Percentiles rank a stretch among this genome's conserved stretches.
phyloP scores from a whole-genome alignment of 2,888 invertebrate species.

The Allacma fusca region DNA sequence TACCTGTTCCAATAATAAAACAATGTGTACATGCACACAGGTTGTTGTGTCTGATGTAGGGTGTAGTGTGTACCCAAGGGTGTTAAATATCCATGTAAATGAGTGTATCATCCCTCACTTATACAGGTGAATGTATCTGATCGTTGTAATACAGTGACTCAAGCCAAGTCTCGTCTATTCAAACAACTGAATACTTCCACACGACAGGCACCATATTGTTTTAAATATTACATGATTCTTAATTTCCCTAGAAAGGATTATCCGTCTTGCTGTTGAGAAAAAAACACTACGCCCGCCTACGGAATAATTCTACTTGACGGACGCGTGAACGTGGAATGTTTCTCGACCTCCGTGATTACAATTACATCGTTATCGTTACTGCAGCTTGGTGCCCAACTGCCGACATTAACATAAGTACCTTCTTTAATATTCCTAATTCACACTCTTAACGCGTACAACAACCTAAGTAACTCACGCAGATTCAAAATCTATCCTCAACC shows the following conservation, averaged over 20 bases:
- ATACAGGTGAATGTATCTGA: background rate
- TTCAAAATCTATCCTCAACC: no score
- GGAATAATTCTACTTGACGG: constrained; percentile 24
- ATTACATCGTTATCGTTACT: constrained; percentile 4
- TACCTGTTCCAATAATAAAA: constrained; percentile 12
- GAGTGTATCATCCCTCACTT: background rate
- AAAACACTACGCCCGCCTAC: constrained; percentile 19
- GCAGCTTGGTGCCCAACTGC: background rate
- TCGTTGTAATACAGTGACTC: background rate
- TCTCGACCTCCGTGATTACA: constrained; percentile 5
- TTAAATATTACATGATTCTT: constrained; percentile 26
- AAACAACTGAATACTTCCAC: constrained; percentile 1
- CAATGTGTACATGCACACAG: background rate
- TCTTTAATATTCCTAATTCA: no score
- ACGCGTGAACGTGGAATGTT: constrained; percentile 22
- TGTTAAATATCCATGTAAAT: background rate
- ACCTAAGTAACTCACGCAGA: no score
- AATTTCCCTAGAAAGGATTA: constrained; percentile 17
- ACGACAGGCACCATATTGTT: constrained; percentile 12
- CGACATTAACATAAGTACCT: no score
- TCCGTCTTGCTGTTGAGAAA: constrained; percentile 18
- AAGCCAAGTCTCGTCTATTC: background rate
- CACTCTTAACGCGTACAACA: no score
- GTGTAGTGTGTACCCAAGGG: background rate
- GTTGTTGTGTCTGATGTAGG: background rate